Conservation (phyloP, 1,140 invertebrate genomes). For the Leptinotarsa texana region DNA sequence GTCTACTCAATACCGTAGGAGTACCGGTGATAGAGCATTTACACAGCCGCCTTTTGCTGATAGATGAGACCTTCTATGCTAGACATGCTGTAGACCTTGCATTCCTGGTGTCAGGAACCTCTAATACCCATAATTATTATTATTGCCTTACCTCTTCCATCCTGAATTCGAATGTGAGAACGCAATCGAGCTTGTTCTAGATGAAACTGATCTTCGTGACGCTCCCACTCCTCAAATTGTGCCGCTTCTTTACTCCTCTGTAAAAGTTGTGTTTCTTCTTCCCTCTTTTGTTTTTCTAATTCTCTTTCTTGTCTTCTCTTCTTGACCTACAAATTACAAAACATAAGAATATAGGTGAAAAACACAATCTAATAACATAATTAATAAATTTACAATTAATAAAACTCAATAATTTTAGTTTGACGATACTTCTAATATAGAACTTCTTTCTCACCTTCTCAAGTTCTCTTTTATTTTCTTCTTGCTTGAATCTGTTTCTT, state of each 20-base stretch:
- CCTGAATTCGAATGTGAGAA: conserved; percentile 93
- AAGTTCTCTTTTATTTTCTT: conserved; percentile 87
- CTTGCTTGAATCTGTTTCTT: conserved; percentile 82
- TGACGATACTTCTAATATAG: too few relatives aligned
- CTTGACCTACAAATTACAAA: conserved; percentile 68
- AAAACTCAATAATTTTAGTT: background rate
- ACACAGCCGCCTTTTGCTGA: too few relatives aligned
- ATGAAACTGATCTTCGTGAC: conserved; percentile 93
- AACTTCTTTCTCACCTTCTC: conserved; percentile 68
- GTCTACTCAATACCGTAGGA: too few relatives aligned
- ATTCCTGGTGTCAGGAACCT: too few relatives aligned
- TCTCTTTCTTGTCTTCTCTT: conserved; percentile 88
- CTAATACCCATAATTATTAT: too few relatives aligned
- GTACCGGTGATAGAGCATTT: too few relatives aligned
- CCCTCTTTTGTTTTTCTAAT: conserved; percentile 83
- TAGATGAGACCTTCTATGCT: too few relatives aligned
- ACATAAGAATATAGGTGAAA: too few relatives aligned
- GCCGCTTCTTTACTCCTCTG: conserved; percentile 93
- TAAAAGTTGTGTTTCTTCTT: conserved; percentile 85
- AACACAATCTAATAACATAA: too few relatives aligned
- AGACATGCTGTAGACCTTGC: too few relatives aligned
- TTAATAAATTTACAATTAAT: background rate
- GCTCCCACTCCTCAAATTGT: conserved; percentile 92
- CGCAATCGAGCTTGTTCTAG: conserved; percentile 86
- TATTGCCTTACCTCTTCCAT: conserved; percentile 69